Evolutionary conservation across 1,140 invertebrate genomes (phyloP), one percentile per base, ranked within the genome.

Genomic region (Limonius californicus): DNA sequence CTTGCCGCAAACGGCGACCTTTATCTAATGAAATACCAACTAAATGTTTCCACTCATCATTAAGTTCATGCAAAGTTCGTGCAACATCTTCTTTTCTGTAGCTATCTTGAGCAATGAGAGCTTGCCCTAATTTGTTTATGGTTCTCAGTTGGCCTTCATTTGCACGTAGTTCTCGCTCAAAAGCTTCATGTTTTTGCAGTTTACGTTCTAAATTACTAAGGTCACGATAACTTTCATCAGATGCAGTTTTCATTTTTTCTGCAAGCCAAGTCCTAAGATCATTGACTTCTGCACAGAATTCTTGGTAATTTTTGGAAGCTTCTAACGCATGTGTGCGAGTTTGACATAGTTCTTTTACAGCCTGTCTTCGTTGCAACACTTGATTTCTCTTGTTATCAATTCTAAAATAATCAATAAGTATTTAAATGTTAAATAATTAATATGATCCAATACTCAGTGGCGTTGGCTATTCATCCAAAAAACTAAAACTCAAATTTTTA

Each of bases 161-260:
- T 0, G 94, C 91, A 35, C 91, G 83, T 4, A 99, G 76, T 75
- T 99, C 97, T 15, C 95, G 82, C 73, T 98, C 95, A 75, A 99
- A 98, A 0, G 96, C 97, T 77, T 98, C 95, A 73, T 99, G 97
- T 73, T 98, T 98, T 76, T 98, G 94, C 1, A 98, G 79, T 76
- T 98, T 98, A 1, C 94, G 83, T 62, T 95, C 92, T 35, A 99
- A 79, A 74, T 98, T 97, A 35, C 85, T 89, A 14, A 97, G 79
- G 72, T 98, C 95, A 20, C 92, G 84, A 70, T 97, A 97, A 57
- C 89, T 95, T 72, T 98, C 94, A 71, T 98, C 96, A 3, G 87
- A 88, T 0, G 95, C 94, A 2, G 90, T 90, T 75, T 89, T 89
- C 63, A 90, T 86, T 79, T 98, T 99, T 70, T 98, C 95, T 27